Base-by-base conservation (phyloP, 2,888 invertebrate genomes). In the Drosophila pullipes region DNA sequence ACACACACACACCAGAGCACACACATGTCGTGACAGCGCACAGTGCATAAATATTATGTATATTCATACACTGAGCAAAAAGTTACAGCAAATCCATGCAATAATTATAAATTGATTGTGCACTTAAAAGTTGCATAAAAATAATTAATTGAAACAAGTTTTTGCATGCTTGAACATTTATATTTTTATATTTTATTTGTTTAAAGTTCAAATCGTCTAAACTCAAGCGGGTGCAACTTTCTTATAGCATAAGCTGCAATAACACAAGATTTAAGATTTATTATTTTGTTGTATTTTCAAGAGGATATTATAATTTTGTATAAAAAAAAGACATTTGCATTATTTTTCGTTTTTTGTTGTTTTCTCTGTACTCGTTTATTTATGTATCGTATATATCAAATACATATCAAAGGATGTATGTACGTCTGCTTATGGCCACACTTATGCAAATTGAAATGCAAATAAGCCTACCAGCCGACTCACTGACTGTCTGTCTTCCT, bases 371-470 rank as follows among this genome's bases (percentile, higher is more conserved):
- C 18, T 37, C 6, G 22, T 11, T 37, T 37, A 25, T 39, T 28
- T 13, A n/a, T 28, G 10, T 3, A 50, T 39, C 28, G 16, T 18
- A 18, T 39, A 37, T n/a, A 28, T 55, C 39, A 41, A 22, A 53
- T 39, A 44, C 60, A 55, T 44, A 71, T 52, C 58, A 41, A 57
- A 57, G 44, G 30, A 44, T 16, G 64, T 64, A 65, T 61, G 64
- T 37, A 35, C 63, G 50, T 22, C 33, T 37, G 69, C 69, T 59
- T 58, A 58, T 64, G 78, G 78, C 85, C 81, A 77, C 89, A 88
- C 90, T 88, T 88, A 88, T 88, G 88, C 90, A 88, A 88, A 88
- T 88, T 88, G 89, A 88, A 81, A 88, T 88, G 88, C 88, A 88
- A 88, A 88, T 88, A 85, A 84, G 88, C 83, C 78, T 73, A 63